Base-by-base conservation (phyloP, 2,113 vertebrate genomes). In the Willisornis vidua region DNA sequence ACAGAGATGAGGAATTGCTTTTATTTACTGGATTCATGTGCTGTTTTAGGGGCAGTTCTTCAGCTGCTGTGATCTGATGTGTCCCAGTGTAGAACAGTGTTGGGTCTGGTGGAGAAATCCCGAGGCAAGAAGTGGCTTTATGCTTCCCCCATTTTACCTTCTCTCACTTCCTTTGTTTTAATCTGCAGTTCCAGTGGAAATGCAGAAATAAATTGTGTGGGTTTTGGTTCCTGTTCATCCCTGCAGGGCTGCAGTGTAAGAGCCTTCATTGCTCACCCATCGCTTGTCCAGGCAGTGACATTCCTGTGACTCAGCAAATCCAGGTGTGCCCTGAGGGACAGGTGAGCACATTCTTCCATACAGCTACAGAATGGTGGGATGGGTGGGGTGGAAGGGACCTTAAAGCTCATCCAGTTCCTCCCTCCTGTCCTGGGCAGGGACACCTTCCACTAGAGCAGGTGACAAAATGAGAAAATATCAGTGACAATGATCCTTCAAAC, bases 321-420 rank as follows among this genome's bases (percentile, higher is more conserved):
- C n/a, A 54, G 6, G 6, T 0, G 54, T 55, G 26, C 28, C 52
- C 28, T 31, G 29, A 14, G 20, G 68, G 73, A 28, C 68, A 65
- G 43, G 14, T 52, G 73, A 66, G 19, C 43, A 7, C 7, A 0
- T 1, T 10, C 7, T 23, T 2, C 51, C 45, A 22, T 3, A 0
- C 43, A 5, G 18, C 2, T 18, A 9, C 31, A 10, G 14, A 8
- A 3, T 12, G 25, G 3, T 25, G 31, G 13, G 7, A 8, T 4
- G 85, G 31, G 0, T 72, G 51, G 43, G 31, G 4, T 31, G 85
- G 66, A 10, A 15, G 14, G 25, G 68, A 11, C 33, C 31, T 16
- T 9, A 4, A 4, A 19, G 52, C 0, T 7, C 4, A 1, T 10
- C 4, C 35, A 35, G 24, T 25, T 9, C 15, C 24, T 13, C 2